phyloP scores from a whole-genome alignment of 2,888 invertebrate genomes.

The Rhopalosiphum nymphaeae region DNA sequence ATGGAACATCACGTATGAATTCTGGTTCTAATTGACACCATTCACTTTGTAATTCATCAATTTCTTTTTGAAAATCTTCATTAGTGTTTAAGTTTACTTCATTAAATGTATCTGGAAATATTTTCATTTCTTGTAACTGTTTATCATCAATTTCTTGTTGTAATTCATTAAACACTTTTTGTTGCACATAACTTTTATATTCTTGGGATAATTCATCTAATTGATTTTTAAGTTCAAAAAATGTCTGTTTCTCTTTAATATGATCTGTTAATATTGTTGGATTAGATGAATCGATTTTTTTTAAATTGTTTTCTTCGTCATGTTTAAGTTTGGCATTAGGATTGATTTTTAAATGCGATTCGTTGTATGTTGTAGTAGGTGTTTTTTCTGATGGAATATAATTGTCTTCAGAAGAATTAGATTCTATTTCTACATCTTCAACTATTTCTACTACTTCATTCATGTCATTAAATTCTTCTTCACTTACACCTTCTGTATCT shows the following conservation, averaged over 20 bases:
- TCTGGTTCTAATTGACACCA: conserved; percentile 28
- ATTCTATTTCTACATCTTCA: conserved; percentile 5
- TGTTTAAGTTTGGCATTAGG: background rate
- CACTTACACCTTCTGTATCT: background rate
- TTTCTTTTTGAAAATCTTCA: conserved; percentile 21
- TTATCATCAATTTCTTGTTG: conserved; percentile 6
- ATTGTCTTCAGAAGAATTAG: background rate
- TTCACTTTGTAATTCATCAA: conserved; percentile 32
- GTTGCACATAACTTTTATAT: conserved; percentile 20
- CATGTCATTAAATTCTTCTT: background rate
- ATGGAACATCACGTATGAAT: conserved; percentile 9
- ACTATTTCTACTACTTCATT: conserved; percentile 42
- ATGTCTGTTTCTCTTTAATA: conserved; percentile 30
- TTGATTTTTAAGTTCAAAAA: conserved; percentile 34
- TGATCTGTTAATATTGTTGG: background rate
- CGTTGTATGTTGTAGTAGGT: background rate
- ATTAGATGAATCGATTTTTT: background rate
- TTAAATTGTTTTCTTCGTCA: background rate
- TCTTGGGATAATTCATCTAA: conserved; percentile 28
- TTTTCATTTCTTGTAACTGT: background rate
- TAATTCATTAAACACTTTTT: conserved; percentile 29
- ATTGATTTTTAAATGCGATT: conserved; percentile 19
- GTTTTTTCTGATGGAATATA: background rate
- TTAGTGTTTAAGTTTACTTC: background rate
- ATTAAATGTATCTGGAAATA: background rate